Evolutionary conservation across 2,113 vertebrate species (phyloP).

Genomic region (Helogale parvula): DNA sequence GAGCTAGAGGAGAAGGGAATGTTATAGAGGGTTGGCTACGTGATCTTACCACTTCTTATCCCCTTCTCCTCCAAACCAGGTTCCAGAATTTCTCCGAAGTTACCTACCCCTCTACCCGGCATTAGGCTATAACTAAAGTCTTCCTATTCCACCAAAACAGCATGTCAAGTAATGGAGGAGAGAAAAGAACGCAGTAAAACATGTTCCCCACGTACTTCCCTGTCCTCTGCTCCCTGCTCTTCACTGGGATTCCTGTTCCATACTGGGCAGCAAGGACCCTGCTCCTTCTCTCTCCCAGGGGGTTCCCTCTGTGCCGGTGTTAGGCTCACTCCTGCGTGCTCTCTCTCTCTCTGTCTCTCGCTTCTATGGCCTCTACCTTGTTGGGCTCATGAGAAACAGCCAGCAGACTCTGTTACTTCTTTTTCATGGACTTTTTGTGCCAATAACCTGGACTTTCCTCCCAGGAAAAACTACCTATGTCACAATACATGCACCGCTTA

Average conservation of each 20-base stretch:
- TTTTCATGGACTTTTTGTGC: not conserved
- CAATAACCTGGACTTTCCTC: not conserved
- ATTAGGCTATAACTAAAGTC: not conserved
- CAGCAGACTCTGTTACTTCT: not conserved
- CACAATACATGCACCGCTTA: not conserved
- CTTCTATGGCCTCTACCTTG: not conserved
- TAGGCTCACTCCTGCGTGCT: too few species aligned
- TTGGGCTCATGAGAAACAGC: not conserved
- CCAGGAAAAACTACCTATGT: not conserved
- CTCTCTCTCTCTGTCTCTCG: too few species aligned
- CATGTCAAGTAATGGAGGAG: not conserved
- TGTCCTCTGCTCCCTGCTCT: not conserved
- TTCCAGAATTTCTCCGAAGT: not conserved
- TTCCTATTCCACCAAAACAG: not conserved
- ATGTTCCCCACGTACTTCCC: not conserved
- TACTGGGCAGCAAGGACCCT: too few species aligned
- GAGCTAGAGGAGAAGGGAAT: not conserved
- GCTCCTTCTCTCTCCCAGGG: not conserved
- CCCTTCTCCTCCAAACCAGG: not conserved
- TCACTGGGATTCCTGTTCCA: not conserved
- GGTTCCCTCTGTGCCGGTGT: not conserved
- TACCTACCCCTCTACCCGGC: not conserved
- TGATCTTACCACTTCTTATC: not conserved
- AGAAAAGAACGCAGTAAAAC: not conserved
- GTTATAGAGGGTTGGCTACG: not conserved